Base-by-base conservation (phyloP, 1,140 invertebrate species). In the Melipona quadrifasciata region DNA sequence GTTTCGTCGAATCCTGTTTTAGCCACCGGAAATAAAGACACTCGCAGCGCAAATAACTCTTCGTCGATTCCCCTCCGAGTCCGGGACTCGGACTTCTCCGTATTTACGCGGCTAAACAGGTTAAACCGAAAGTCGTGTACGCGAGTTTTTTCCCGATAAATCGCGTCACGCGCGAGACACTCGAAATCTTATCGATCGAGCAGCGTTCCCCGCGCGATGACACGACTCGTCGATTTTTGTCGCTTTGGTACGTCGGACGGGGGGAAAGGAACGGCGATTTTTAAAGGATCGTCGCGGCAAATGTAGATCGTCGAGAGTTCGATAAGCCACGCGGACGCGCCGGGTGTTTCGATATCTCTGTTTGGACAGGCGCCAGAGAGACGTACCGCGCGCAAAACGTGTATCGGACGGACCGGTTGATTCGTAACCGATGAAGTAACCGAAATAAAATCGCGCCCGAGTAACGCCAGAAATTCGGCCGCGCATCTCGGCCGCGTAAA, bases 251-350 rank as follows among this genome's bases (percentile, higher is more conserved):
- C 19, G 34, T 0, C 0, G 31, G 34, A 39, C 67, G 5, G n/a
- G n/a, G n/a, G n/a, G n/a, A 39, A 16, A 12, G 24, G 5, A 16
- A n/a, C 6, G 39, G n/a, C 4, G 34, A 47, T 21, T 24, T 55
- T 73, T 47, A 55, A 55, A 16, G 53, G 53, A 3, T 0, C 10
- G 51, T 17, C 17, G 0, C 17, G 19, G 17, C 90, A 89, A 93
- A 94, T 93, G 91, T 92, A 93, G 92, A 90, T 90, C 90, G 88
- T 92, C 90, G 87, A 58, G 91, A 88, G 90, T 94, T 94, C 91
- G 89, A 94, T 94, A 92, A 90, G 80, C 71, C 34, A 61, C 39
- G 65, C 39, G 65, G 73, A 31, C 68, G n/a, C 57, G 71, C 67
- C n/a, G 72, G 75, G 73, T 71, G 74, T 87, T 74, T 86, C 85